These are phyloP conservation scores for Ptychadena robeensis DNA, from an alignment of 2,797 vertebrate genomes.

Conservation along the genomic window DNA sequence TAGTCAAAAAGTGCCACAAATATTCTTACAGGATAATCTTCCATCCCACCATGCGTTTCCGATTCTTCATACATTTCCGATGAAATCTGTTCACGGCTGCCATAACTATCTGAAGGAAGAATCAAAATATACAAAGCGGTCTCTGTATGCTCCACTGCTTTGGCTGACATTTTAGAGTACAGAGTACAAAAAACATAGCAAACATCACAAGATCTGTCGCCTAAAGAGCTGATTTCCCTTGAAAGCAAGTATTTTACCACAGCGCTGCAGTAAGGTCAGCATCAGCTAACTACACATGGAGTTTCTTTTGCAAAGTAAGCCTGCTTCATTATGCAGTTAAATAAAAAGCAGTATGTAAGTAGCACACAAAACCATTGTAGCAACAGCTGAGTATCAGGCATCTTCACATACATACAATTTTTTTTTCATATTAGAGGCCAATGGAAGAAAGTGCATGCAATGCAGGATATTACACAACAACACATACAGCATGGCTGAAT, in stretches of 20 bases:
- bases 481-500: slow-evolving; percentile 57
- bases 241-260: background rate
- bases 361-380: slow-evolving; percentile 38
- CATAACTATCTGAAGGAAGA: slow-evolving; percentile 81
- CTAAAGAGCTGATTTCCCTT: background rate
- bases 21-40: slow-evolving; percentile 84
- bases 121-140: slow-evolving; percentile 39
- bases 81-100: slow-evolving; percentile 82
- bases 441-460: slow-evolving; percentile 67
- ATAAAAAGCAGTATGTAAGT: slow-evolving; percentile 27
- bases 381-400: slow-evolving; percentile 26
- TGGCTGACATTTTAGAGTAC: background rate
- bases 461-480: slow-evolving; percentile 55
- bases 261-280: background rate
- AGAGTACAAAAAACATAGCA: background rate
- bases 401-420: slow-evolving; percentile 32
- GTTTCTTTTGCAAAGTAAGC: background rate
- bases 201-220: background rate
- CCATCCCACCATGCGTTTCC: slow-evolving; percentile 78
- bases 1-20: slow-evolving; percentile 98
- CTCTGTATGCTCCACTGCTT: background rate
- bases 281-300: background rate
- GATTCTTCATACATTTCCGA: slow-evolving; percentile 90
- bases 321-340: background rate
- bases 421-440: slow-evolving; percentile 20